Evolutionary conservation across 2,797 vertebrate genomes (phyloP).

Genomic region (Manis pentadactyla): DNA sequence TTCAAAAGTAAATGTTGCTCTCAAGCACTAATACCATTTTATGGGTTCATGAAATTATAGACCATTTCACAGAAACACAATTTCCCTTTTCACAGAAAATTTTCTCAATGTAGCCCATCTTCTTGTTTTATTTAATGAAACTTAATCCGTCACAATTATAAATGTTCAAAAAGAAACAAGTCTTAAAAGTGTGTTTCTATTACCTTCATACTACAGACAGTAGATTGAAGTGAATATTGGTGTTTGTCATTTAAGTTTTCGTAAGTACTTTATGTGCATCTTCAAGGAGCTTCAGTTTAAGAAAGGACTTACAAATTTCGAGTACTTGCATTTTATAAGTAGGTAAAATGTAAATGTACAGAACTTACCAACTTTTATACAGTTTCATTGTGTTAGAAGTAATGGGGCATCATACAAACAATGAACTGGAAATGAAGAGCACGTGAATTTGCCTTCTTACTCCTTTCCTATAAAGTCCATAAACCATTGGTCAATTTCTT

Average conservation of each 20-base stretch:
- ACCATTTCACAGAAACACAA: slow-evolving; percentile 50
- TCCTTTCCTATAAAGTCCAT: background rate
- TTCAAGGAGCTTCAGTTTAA: slow-evolving; percentile 46
- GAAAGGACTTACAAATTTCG: slow-evolving; percentile 44
- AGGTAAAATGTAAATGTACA: background rate
- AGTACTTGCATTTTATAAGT: slow-evolving; percentile 42
- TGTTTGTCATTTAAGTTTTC: slow-evolving; percentile 63
- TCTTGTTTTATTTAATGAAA: slow-evolving; percentile 61
- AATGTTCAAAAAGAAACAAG: slow-evolving; percentile 50
- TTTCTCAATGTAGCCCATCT: slow-evolving; percentile 8
- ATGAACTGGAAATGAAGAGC: background rate
- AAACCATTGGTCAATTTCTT: background rate
- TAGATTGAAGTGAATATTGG: slow-evolving; percentile 59
- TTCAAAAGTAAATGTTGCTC: slow-evolving; percentile 6
- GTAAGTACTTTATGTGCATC: slow-evolving; percentile 60
- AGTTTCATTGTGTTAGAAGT: background rate
- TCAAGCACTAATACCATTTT: background rate
- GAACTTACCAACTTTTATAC: slow-evolving; percentile 36
- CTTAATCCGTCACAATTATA: slow-evolving; percentile 32
- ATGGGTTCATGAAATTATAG: background rate
- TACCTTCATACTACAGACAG: slow-evolving; percentile 47
- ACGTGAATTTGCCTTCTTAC: background rate
- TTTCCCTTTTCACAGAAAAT: background rate
- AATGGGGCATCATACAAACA: background rate
- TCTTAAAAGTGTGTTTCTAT: slow-evolving; percentile 54